phyloP scores from a whole-genome alignment of 1,140 invertebrate species.

The Atta texana region DNA sequence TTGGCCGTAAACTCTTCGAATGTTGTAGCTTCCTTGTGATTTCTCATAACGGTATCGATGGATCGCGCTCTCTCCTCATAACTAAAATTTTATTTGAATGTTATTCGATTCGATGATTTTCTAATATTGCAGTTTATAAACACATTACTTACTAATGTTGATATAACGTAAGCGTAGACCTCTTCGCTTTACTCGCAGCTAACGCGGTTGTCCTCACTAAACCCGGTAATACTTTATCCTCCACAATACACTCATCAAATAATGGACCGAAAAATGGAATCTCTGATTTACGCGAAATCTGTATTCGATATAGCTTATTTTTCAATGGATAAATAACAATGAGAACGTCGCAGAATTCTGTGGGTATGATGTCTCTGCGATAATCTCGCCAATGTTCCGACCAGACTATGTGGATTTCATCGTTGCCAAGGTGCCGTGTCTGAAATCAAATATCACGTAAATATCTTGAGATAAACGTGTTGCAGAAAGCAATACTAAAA shows the following conservation, averaged over 20 bases:
- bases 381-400: conserved; percentile 98
- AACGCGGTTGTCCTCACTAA: conserved; percentile 96
- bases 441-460: conserved; percentile 81
- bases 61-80: conserved; percentile 96
- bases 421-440: conserved; percentile 98
- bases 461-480: neutral
- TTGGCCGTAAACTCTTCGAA: conserved; percentile 97
- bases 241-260: conserved; percentile 97
- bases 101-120: conserved; percentile 29
- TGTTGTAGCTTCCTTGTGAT: conserved; percentile 95
- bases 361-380: conserved; percentile 98
- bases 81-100: conserved; percentile 86
- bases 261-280: conserved; percentile 98
- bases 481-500: neutral
- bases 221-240: conserved; percentile 93
- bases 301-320: conserved; percentile 87
- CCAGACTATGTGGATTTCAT: conserved; percentile 99
- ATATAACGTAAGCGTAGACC: conserved; percentile 94
- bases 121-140: neutral
- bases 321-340: conserved; percentile 98
- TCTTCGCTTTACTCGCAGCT: conserved; percentile 96
- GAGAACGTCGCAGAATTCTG: conserved; percentile 99
- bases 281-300: conserved; percentile 87
- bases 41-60: conserved; percentile 94
- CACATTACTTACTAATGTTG: conserved; percentile 93